Evolutionary conservation across 2,113 vertebrate genomes (phyloP).

Genomic region (Formicarius rufipectus): DNA sequence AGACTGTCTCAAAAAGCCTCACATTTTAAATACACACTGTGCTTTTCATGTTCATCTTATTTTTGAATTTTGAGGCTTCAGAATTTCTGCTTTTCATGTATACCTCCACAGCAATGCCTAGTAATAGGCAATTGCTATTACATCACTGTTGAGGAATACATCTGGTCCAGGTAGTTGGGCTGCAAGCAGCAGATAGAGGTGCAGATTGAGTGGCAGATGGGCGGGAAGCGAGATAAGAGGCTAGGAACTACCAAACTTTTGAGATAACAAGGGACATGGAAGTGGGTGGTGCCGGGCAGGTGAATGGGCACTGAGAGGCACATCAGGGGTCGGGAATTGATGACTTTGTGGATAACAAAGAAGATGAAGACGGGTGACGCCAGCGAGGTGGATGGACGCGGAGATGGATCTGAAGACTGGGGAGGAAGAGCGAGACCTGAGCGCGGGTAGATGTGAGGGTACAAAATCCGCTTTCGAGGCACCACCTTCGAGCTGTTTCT

Average conservation of each 20-base stretch:
- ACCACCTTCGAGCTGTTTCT: neutral
- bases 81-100: neutral
- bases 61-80: neutral
- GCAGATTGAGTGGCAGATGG: no score
- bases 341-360: neutral
- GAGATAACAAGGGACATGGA: no score
- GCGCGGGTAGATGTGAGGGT: neutral
- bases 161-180: neutral
- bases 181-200: neutral
- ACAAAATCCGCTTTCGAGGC: neutral
- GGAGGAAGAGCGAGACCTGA: neutral
- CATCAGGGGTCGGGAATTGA: neutral
- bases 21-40: neutral
- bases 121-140: neutral
- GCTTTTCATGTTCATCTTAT: neutral
- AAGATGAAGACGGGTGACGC: no score
- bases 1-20: neutral
- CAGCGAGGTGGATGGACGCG: neutral
- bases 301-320: neutral
- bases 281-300: no score
- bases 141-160: neutral
- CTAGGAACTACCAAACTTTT: neutral
- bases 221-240: neutral
- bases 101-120: neutral
- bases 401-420: neutral